These are phyloP conservation scores for Bombus waltoni DNA, from an alignment of 1,140 invertebrate genomes.

Conservation along the genomic window DNA sequence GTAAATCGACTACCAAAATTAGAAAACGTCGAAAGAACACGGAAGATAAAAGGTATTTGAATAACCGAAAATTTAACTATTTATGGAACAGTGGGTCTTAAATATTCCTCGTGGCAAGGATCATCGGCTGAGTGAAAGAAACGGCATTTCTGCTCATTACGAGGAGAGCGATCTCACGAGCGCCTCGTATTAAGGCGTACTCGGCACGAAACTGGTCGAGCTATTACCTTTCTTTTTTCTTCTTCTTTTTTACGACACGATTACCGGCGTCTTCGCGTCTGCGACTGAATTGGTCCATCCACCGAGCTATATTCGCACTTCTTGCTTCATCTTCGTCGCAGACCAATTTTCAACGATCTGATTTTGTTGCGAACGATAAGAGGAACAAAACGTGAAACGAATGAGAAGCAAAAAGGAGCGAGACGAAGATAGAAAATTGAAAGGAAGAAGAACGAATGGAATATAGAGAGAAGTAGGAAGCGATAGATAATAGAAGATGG, in stretches of 20 bases:
- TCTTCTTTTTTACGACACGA: conserved; percentile 54
- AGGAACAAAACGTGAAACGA: background rate
- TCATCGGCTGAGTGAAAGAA: conserved; percentile 16
- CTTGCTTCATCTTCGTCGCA: conserved; percentile 5
- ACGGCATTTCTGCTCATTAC: conserved; percentile 41
- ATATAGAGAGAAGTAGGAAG: background rate
- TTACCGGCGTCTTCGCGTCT: conserved; percentile 46
- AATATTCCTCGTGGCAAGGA: conserved; percentile 20
- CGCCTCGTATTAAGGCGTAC: conserved; percentile 24
- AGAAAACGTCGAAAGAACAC: background rate
- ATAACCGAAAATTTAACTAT: conserved; percentile 9
- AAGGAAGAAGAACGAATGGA: background rate
- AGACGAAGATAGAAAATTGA: background rate
- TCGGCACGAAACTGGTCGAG: conserved; percentile 50
- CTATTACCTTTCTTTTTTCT: conserved; percentile 52
- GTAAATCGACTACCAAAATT: conserved; percentile 13
- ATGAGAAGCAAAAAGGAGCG: background rate
- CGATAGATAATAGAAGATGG: conserved; percentile 17
- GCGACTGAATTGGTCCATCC: conserved; percentile 39
- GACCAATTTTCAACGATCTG: conserved; percentile 57
- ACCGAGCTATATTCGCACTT: conserved; percentile 24
- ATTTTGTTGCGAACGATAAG: conserved; percentile 48
- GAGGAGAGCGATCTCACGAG: conserved; percentile 42
- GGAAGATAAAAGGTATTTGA: conserved; percentile 11
- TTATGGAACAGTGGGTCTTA: background rate